Evolutionary conservation across 2,888 invertebrate species (phyloP).

Genomic region (Drosophila paracracens): DNA sequence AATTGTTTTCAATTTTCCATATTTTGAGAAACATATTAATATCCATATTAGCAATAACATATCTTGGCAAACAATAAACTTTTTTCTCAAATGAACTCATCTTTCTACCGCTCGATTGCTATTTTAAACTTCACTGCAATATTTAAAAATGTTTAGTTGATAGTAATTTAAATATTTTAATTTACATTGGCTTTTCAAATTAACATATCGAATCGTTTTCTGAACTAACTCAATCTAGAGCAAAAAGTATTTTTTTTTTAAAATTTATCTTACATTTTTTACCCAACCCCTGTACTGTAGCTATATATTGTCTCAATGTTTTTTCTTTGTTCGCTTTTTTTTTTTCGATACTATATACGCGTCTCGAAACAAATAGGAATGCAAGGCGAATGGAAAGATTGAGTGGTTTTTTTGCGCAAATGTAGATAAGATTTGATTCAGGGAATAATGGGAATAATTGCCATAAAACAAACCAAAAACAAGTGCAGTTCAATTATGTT

Average conservation of each 20-base stretch:
- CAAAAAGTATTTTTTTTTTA: too few species aligned
- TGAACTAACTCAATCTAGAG: not conserved
- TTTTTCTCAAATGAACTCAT: not conserved
- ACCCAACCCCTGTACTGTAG: not conserved
- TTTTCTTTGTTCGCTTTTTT: not conserved
- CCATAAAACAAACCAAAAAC: not conserved
- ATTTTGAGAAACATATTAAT: not conserved
- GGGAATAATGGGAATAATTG: not conserved
- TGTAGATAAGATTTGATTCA: constrained; percentile 39
- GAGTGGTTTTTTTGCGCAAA: not conserved
- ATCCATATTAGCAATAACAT: not conserved
- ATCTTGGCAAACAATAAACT: not conserved
- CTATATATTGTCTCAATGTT: not conserved
- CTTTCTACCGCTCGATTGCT: not conserved
- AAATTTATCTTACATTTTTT: not conserved
- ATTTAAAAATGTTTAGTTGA: not conserved
- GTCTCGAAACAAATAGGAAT: constrained; percentile 2
- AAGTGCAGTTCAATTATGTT: not conserved
- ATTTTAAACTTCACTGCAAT: not conserved
- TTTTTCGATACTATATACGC: constrained; percentile 2
- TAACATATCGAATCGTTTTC: not conserved
- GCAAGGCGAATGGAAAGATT: constrained; percentile 22
- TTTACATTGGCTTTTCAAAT: not conserved
- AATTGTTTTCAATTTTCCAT: too few species aligned
- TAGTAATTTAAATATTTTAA: not conserved